Evolutionary conservation across 2,888 invertebrate genomes (phyloP), one percentile per base, ranked within the genome.

Genomic region (Hypolimnas misippus): DNA sequence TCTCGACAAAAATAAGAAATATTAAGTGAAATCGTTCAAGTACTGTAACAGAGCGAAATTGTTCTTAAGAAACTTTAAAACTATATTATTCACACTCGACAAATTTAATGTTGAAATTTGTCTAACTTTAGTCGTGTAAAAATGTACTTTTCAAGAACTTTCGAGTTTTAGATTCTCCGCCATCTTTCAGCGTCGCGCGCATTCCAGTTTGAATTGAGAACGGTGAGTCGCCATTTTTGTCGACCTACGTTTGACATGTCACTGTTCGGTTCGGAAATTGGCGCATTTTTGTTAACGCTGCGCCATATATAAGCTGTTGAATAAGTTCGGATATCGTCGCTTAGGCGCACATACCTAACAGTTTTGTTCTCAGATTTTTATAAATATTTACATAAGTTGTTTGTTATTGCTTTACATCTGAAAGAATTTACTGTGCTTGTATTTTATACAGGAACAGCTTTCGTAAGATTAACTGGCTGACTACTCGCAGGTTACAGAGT

Each of bases 121-220:
- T 40, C 38, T 29, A 17, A 51, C 29, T 38, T 40, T 40, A 56
- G 49, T 49, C 49, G 58, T 52, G 42, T 42, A 51, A 58, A 51
- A 58, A 58, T 19, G 46, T 42, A 51, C 21, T 42, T 52, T 19
- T 51, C 7, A 6, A 12, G 29, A 42, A 42, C 51, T 42, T 58
- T 42, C 40, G 17, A 33, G 35, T 62, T 61, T 46, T 56, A 57
- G 40, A 63, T 67, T 38, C 65, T 38, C 53, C 53, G 62, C 62
- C 57, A 65, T 62, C 57, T 50, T 57, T 55, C 62, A 57, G 60
- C 46, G 63, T 63, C 59, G 35, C 58, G 42, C 61, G 61, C 60
- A 66, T 69, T 68, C 66, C 66, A 55, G 31, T 64, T 53, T 49
- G 52, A 65, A 69, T 66, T 61, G 66, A 65, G 57, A 62, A 50